These are phyloP conservation scores for Echeneis naucrates DNA, from an alignment of 2,797 vertebrate genomes.

Conservation along the genomic window DNA sequence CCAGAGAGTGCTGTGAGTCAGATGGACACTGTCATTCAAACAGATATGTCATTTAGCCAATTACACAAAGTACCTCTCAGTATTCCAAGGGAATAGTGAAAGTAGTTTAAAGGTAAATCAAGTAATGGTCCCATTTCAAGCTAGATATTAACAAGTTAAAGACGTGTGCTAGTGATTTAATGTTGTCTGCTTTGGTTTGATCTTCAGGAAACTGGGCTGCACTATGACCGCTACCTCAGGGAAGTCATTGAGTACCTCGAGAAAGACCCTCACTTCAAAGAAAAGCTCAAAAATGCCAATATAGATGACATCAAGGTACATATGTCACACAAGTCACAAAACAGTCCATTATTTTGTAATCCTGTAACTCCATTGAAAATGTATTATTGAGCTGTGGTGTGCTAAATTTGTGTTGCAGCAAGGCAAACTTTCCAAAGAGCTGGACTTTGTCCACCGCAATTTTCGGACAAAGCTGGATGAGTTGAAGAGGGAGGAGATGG, in stretches of 20 bases:
- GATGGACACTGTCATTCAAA: not conserved
- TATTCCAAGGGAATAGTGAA: not conserved
- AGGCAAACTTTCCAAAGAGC: slow-evolving; percentile 93
- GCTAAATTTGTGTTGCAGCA: slow-evolving; percentile 77
- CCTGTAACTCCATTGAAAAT: slow-evolving; percentile 10
- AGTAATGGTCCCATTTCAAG: not conserved
- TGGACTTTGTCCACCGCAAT: slow-evolving; percentile 94
- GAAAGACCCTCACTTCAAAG: slow-evolving; percentile 94
- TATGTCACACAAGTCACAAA: not conserved
- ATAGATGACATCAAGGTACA: slow-evolving; percentile 95
- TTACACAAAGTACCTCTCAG: slow-evolving; percentile 1
- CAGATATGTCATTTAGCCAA: slow-evolving; percentile 7
- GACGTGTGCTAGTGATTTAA: not conserved
- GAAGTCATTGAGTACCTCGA: slow-evolving; percentile 95
- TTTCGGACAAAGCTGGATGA: slow-evolving; percentile 94
- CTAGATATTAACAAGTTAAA: slow-evolving; percentile 6
- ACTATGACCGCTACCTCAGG: slow-evolving; percentile 95
- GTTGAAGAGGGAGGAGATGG: slow-evolving; percentile 94
- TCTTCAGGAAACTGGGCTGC: slow-evolving; percentile 92
- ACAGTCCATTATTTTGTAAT: slow-evolving; percentile 6
- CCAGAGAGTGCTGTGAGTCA: slow-evolving; percentile 88
- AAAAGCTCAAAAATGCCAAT: slow-evolving; percentile 92
- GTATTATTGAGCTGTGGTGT: slow-evolving; percentile 1
- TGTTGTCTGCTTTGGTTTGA: slow-evolving; percentile 18
- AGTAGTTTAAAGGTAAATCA: slow-evolving; percentile 16